Evolutionary conservation across 2,797 vertebrate genomes (phyloP), one percentile per base, ranked within the genome.

Genomic region (Epinephelus malabaricus): DNA sequence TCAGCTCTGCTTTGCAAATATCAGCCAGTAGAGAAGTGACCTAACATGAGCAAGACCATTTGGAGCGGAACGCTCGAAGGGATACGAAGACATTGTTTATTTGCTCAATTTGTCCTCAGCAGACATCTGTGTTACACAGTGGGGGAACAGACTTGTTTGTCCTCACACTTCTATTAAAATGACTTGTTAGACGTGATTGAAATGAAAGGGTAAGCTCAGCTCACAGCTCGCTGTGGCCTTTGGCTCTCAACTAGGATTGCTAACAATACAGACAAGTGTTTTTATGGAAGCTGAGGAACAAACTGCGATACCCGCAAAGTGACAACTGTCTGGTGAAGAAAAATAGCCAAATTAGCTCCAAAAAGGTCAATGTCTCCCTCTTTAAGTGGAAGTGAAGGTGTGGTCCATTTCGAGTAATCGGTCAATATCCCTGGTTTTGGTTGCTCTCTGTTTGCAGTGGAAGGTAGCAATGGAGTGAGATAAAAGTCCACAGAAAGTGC

Each of bases 401-500:
- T 67, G 43, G 79, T 82, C 53, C 54, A 65, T 75, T 75, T 81
- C 0, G 19, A 73, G 74, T 67, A 34, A 47, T 83, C 40, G 5
- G 65, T 89, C 58, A 62, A 51, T 64, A 43, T 71, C 56, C 30
- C 75, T 21, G 70, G 58, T 78, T 87, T 84, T 79, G 65, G 58
- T 81, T 79, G 70, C 47, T 72, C 63, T 79, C 61, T 69, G 21
- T 88, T 90, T 84, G 62, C 78, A 62, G 86, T 82, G 81, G 78
- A 81, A 85, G 77, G 84, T 91, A 92, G 87, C 78, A 95, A 91
- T 70, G 69, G 78, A 88, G 83, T 64, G 83, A 90, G 82, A 85
- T 30, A 85, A 38, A 86, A 94, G 96, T 96, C 96, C 93, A 96
- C 96, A 96, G 97, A 96, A 98, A 98, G 97, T 99, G 98, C 98